Conservation (phyloP, 1,140 invertebrate species). For the Drosophila orena region DNA sequence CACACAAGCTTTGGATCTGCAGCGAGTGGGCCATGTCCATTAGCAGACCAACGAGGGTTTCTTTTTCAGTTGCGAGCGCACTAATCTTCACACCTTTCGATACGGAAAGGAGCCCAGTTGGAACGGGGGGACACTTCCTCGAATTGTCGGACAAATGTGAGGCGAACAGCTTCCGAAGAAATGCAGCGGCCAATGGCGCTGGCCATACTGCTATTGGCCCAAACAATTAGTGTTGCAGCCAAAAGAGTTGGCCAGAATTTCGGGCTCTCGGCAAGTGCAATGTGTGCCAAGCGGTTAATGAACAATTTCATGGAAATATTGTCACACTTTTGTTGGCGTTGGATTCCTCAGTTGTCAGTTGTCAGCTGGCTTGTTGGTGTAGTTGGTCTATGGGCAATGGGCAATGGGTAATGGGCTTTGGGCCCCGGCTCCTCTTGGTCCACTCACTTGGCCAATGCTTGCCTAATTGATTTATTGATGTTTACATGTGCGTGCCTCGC, state of each 20-base stretch:
- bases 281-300: slow-evolving; percentile 83
- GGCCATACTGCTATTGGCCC: slow-evolving; percentile 49
- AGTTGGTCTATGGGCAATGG: not conserved
- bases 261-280: slow-evolving; percentile 57
- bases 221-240: slow-evolving; percentile 64
- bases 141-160: slow-evolving; percentile 76
- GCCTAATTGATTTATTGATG: slow-evolving; percentile 83
- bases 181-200: slow-evolving; percentile 49
- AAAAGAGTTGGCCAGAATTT: slow-evolving; percentile 60
- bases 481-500: slow-evolving; percentile 78
- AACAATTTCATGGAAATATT: slow-evolving; percentile 84
- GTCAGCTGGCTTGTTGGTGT: not conserved
- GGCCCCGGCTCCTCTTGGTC: slow-evolving; percentile 11
- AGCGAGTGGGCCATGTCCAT: slow-evolving; percentile 47
- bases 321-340: slow-evolving; percentile 82
- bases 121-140: slow-evolving; percentile 49
- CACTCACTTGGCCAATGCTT: slow-evolving; percentile 78
- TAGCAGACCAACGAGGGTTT: slow-evolving; percentile 45
- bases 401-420: not conserved
- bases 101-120: slow-evolving; percentile 35
- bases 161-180: slow-evolving; percentile 74
- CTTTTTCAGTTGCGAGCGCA: slow-evolving; percentile 46
- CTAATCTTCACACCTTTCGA: slow-evolving; percentile 78
- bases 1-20: slow-evolving; percentile 33
- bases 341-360: slow-evolving; percentile 66